Conservation (phyloP, 2,797 vertebrate species). For the Vireo griseus region DNA sequence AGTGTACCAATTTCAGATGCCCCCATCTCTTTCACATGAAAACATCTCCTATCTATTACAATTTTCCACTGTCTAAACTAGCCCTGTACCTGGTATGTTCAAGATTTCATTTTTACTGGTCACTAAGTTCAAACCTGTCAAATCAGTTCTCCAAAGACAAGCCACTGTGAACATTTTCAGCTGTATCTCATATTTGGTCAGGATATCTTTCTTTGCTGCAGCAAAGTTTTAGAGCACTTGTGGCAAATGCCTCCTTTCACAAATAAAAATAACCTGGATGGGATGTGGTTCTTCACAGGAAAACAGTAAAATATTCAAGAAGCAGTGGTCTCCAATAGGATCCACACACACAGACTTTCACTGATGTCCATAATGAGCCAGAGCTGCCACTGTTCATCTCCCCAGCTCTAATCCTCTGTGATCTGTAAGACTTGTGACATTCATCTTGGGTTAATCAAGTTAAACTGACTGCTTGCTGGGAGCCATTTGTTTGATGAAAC, state of each 20-base stretch:
- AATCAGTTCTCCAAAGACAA: background rate
- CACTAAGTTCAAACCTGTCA: background rate
- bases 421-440: slow-evolving; percentile 39
- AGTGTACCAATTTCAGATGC: background rate
- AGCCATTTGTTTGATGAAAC: slow-evolving; percentile 60
- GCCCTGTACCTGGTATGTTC: background rate
- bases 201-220: background rate
- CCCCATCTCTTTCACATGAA: background rate
- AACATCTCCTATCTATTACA: background rate
- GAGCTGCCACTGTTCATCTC: background rate
- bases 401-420: slow-evolving; percentile 6
- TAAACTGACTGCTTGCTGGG: slow-evolving; percentile 46
- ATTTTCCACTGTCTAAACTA: background rate
- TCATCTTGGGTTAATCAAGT: slow-evolving; percentile 55
- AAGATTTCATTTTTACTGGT: background rate
- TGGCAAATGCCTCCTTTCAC: background rate
- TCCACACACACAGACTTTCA: background rate
- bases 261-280: background rate
- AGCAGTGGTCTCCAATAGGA: background rate
- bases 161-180: background rate
- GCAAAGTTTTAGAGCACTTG: background rate
- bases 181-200: background rate
- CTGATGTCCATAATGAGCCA: background rate
- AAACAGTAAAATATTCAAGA: background rate
- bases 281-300: background rate